Evolutionary conservation across 2,113 vertebrate genomes (phyloP).

Genomic region (Actenoides lindsayi): DNA sequence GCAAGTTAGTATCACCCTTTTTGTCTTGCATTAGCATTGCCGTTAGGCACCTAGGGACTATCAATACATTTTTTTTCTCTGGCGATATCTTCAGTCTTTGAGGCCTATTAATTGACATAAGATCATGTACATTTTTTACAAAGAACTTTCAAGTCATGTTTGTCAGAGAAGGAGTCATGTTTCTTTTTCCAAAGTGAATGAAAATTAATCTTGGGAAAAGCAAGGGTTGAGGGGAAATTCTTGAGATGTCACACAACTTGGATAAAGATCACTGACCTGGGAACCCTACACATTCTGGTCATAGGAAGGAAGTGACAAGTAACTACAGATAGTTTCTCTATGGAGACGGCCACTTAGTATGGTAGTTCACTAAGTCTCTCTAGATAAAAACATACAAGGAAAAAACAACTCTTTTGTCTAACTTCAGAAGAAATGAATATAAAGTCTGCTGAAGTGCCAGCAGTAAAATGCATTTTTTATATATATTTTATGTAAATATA

Average conservation of each 20-base stretch:
- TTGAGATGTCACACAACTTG: background rate
- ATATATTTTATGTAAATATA: background rate
- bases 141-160: background rate
- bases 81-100: background rate
- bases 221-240: background rate
- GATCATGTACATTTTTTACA: background rate
- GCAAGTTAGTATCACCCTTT: background rate
- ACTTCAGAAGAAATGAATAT: background rate
- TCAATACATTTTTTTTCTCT: background rate
- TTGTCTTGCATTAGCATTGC: background rate
- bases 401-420: background rate
- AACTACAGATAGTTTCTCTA: background rate
- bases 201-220: background rate
- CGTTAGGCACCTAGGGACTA: background rate
- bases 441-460: background rate
- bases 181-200: background rate
- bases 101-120: background rate
- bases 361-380: background rate
- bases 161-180: background rate
- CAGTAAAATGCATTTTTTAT: background rate
- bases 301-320: background rate
- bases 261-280: background rate
- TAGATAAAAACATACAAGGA: background rate
- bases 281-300: background rate
- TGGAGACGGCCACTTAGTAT: background rate